phyloP scores from a whole-genome alignment of 2,113 vertebrate genomes.

The Oncorhynchus masou region DNA sequence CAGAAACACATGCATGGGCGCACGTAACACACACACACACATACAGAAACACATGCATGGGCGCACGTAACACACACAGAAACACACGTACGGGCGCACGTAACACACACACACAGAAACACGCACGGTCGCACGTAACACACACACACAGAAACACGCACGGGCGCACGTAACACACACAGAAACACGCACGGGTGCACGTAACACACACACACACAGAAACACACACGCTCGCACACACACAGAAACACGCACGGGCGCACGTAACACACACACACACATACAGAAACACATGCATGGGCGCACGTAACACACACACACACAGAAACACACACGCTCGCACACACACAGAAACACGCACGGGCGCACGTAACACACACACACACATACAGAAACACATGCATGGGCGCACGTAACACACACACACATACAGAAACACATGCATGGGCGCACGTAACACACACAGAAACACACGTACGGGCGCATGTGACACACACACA shows the following conservation, averaged over 20 bases:
- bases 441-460: slow-evolving; percentile 29
- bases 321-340: slow-evolving; percentile 78
- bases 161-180: slow-evolving; percentile 38
- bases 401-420: slow-evolving; percentile 45
- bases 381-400: slow-evolving; percentile 82
- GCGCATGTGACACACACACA: slow-evolving; percentile 47
- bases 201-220: slow-evolving; percentile 64
- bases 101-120: slow-evolving; percentile 69
- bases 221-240: too few relatives aligned
- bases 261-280: too few relatives aligned
- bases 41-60: slow-evolving; percentile 69
- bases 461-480: slow-evolving; percentile 71
- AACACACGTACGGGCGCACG: slow-evolving; percentile 65
- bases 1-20: slow-evolving; percentile 75
- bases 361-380: slow-evolving; percentile 38
- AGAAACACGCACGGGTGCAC: slow-evolving; percentile 65
- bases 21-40: slow-evolving; percentile 62
- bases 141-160: slow-evolving; percentile 77
- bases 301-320: slow-evolving; percentile 51
- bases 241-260: slow-evolving; percentile 73
- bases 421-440: slow-evolving; percentile 79
- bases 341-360: too few relatives aligned
- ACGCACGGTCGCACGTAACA: slow-evolving; percentile 48
- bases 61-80: slow-evolving; percentile 56
- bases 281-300: slow-evolving; percentile 46